Evolutionary conservation across 1,140 invertebrate genomes (phyloP).

Genomic region (Meloidogyne floridensis): DNA sequence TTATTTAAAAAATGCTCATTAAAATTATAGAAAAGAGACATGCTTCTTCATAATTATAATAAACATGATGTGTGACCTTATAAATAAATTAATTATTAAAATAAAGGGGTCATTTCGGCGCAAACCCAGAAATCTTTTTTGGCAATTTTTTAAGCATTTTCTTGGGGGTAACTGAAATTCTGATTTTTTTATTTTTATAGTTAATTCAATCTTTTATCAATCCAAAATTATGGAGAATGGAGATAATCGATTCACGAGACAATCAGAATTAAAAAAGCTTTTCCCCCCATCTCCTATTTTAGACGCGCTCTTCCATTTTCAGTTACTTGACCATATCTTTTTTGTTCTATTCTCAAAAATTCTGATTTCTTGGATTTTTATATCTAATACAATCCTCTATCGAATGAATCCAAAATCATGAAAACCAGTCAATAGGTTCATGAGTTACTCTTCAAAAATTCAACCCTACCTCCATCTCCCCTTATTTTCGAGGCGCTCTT

Average conservation of each 20-base stretch:
- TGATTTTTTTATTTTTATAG: too few relatives aligned
- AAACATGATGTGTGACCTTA: background rate
- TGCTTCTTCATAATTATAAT: background rate
- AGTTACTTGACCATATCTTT: background rate
- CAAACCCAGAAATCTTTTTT: background rate
- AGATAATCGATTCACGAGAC: too few relatives aligned
- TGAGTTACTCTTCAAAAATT: background rate
- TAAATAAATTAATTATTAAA: background rate
- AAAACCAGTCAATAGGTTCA: background rate
- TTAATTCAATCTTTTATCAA: too few relatives aligned
- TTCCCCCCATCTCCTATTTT: too few relatives aligned
- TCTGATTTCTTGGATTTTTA: background rate
- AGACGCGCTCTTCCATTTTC: too few relatives aligned
- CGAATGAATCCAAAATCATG: too few relatives aligned
- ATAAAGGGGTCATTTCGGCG: background rate
- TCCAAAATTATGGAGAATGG: too few relatives aligned
- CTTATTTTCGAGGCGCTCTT: background rate
- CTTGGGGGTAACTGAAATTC: too few relatives aligned
- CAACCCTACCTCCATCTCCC: background rate
- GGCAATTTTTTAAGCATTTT: too few relatives aligned
- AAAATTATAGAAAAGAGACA: background rate
- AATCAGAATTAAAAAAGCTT: too few relatives aligned
- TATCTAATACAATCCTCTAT: background rate
- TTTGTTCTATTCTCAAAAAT: background rate
- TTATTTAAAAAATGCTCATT: slow-evolving; percentile 1